Evolutionary conservation across 2,888 invertebrate species (phyloP), one percentile per base, ranked within the genome.

Genomic region (Choreutis nemorana): DNA sequence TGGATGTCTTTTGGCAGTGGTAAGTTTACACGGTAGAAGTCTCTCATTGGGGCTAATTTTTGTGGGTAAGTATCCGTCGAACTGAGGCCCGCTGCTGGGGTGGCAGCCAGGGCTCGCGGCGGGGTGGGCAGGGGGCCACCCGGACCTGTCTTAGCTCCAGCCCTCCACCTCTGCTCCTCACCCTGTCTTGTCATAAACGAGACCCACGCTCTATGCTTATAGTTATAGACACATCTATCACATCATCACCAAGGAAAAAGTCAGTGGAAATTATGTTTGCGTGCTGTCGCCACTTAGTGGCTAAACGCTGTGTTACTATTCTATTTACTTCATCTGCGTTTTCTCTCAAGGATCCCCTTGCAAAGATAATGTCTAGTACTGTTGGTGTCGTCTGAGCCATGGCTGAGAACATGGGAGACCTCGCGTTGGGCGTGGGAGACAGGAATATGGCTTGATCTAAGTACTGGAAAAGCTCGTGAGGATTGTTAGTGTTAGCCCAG

Each of bases 301-400:
- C 55, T 11, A 90, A 83, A 77, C 90, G 87, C 15, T 77, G 67
- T 0, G 87, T 86, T 1, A 91, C 80, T 46, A 88, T 84, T 20
- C 84, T 79, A 62, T 91, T 91, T 8, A 87, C 83, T 1, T 58
- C 63, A 30, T 88, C 82, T 1, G 89, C 88, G 57, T 86, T 82
- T 27, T 80, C 71, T 14, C 87, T 64, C 14, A 90, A 57, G 10
- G 85, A 85, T 4, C 84, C 85, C 3, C 83, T 66, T 2, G 81
- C 65, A 36, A 84, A 70, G 6, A 87, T 55, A 11, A 89, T 81
- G 42, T 87, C 86, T 16, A 83, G 59, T 0, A 85, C 73, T 22
- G 81, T 83, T 1, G 89, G 87, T 0, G 89, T 90, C 26, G 88
- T 72, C 60, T 90, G 87, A 0, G 88, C 87, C 89, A 89, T 90